Percentiles rank a stretch among this genome's conserved stretches.
Conservation (phyloP, 2,888 invertebrate genomes). For the Drosophila sordidula region DNA sequence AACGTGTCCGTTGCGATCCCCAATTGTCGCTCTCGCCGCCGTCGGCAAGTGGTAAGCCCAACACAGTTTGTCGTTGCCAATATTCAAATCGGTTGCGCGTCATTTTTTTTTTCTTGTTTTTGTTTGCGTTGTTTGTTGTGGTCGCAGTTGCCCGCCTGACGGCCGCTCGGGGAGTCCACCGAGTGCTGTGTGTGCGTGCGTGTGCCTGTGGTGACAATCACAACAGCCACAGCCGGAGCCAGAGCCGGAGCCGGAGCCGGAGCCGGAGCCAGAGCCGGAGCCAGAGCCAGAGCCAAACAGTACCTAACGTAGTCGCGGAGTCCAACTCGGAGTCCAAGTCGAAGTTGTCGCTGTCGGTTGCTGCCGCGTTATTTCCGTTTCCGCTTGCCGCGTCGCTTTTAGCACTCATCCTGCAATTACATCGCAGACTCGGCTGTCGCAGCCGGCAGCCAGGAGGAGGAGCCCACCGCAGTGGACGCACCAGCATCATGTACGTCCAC, state of each 20-base stretch:
- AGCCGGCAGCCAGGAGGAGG: constrained; percentile 4
- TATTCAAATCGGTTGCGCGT: background rate
- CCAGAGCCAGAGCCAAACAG: no score
- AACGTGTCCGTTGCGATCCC: constrained; percentile 44
- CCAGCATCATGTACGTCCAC: constrained; percentile 27
- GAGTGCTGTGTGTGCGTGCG: constrained; percentile 11
- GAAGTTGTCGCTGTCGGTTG: constrained; percentile 9
- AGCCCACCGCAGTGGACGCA: constrained; percentile 29
- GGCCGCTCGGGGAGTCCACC: constrained; percentile 47
- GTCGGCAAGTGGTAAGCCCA: constrained; percentile 24
- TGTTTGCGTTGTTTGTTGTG: constrained; percentile 42
- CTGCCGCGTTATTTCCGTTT: constrained; percentile 59
- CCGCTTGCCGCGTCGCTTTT: constrained; percentile 30
- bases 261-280: no score
- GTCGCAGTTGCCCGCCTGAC: constrained; percentile 37
- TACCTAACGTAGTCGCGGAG: background rate
- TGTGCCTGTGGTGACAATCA: constrained; percentile 13
- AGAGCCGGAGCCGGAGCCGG: no score
- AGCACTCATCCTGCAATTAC: constrained; percentile 48
- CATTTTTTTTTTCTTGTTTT: constrained; percentile 38
- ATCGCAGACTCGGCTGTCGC: constrained; percentile 15
- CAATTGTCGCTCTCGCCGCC: constrained; percentile 11
- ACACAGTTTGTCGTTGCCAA: background rate
- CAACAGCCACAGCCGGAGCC: constrained; percentile 9
- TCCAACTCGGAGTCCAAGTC: background rate